Evolutionary conservation across 2,113 vertebrate genomes (phyloP).

Genomic region (Pipra filicauda): DNA sequence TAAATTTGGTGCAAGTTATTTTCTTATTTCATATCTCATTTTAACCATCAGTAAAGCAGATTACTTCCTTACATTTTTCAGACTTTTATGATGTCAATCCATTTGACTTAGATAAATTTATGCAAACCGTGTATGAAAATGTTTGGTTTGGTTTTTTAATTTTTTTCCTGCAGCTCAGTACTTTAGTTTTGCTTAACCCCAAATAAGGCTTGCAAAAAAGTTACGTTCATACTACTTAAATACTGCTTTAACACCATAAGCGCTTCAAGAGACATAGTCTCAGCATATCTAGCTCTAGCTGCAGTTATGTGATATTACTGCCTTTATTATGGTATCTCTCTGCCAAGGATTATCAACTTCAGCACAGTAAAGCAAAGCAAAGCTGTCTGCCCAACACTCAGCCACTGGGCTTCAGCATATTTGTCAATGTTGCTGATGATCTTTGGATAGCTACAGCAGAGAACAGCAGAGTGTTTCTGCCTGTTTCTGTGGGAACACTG

Average conservation of each 20-base stretch:
- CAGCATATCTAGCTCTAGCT: not conserved
- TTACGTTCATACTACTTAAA: not conserved
- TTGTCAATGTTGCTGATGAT: accelerated
- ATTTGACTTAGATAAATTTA: not conserved
- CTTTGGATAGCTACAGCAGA: not conserved
- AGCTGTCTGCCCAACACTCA: not conserved
- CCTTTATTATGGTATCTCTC: not conserved
- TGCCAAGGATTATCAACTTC: not conserved
- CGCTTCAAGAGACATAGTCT: not conserved
- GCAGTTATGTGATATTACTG: not conserved
- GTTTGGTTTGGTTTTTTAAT: not conserved
- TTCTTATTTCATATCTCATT: not conserved
- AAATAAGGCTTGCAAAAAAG: not conserved
- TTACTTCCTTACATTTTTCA: not conserved
- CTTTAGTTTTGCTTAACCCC: not conserved
- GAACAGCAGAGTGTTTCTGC: not conserved
- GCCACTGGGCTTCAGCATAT: not conserved
- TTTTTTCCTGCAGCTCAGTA: not conserved
- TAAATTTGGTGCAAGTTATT: not conserved
- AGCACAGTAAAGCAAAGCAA: not conserved
- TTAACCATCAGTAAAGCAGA: not conserved
- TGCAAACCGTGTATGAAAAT: not conserved
- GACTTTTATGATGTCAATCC: not conserved
- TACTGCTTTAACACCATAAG: not conserved
- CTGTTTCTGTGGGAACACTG: not conserved